A percentile compares a stretch with the other conserved stretches of the same genome.
phyloP scores from a whole-genome alignment of 2,113 vertebrate genomes.

The Cygnus buccinator region DNA sequence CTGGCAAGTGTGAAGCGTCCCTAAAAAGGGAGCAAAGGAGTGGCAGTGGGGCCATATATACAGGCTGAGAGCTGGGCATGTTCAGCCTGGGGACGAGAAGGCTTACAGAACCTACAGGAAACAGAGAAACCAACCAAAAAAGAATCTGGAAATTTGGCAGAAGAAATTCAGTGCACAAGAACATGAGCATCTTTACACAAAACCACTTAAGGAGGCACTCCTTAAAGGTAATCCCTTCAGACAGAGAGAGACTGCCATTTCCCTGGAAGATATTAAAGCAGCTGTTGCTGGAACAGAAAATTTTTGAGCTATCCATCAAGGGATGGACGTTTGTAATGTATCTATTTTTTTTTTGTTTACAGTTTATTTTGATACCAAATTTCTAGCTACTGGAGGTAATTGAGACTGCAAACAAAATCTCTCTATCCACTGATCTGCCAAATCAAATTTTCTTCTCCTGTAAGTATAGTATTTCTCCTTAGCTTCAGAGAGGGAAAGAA shows the following conservation, averaged over 20 bases:
- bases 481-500: constrained; percentile 35
- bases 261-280: constrained; percentile 47
- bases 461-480: neutral
- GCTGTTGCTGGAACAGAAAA: constrained; percentile 35
- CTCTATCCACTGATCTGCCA: constrained; percentile 42
- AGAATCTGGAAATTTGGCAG: neutral
- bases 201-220: neutral
- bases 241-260: constrained; percentile 30
- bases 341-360: neutral
- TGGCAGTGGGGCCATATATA: neutral
- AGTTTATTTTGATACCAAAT: constrained; percentile 22
- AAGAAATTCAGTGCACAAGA: neutral
- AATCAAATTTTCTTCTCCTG: constrained; percentile 40
- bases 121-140: neutral
- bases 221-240: constrained; percentile 43
- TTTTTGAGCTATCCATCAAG: neutral
- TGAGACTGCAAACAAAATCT: constrained; percentile 60
- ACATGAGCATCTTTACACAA: neutral
- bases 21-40: neutral
- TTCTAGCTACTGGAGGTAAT: constrained; percentile 32
- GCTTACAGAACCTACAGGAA: neutral
- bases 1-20: neutral
- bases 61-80: neutral
- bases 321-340: neutral
- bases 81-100: neutral